A percentile compares a stretch with the other conserved stretches of the same genome.
phyloP scores from a whole-genome alignment of 2,888 invertebrate genomes.

The Unio delphinus region DNA sequence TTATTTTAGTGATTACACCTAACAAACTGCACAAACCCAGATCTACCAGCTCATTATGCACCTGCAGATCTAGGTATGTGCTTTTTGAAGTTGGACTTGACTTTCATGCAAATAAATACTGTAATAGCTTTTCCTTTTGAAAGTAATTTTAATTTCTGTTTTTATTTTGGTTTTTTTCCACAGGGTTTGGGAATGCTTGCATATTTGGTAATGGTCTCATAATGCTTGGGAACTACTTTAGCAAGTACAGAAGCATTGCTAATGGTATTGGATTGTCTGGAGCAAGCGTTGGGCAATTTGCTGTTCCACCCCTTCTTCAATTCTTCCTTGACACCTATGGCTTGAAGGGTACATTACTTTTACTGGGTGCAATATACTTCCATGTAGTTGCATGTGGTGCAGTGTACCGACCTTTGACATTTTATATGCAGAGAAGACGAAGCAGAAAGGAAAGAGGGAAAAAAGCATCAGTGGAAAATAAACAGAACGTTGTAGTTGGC shows the following conservation, averaged over 20 bases:
- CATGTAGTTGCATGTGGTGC: constrained; percentile 47
- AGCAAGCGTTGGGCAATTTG: constrained; percentile 63
- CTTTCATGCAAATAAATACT: too few species aligned
- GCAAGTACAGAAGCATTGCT: constrained; percentile 51
- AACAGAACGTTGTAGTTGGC: not conserved
- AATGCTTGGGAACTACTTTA: constrained; percentile 59
- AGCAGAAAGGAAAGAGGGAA: not conserved
- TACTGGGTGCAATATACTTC: constrained; percentile 51
- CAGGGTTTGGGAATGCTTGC: constrained; percentile 60
- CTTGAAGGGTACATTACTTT: constrained; percentile 40
- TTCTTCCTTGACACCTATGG: constrained; percentile 51
- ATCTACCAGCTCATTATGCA: too few species aligned
- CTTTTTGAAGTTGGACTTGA: too few species aligned
- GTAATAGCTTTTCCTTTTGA: not conserved
- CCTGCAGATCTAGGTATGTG: too few species aligned
- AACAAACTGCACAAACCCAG: too few species aligned
- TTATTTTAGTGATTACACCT: too few species aligned
- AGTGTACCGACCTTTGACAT: constrained; percentile 49
- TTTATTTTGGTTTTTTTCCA: constrained; percentile 7
- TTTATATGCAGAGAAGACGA: constrained; percentile 25
- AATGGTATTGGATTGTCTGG: constrained; percentile 59
- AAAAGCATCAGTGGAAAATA: not conserved
- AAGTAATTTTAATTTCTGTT: not conserved
- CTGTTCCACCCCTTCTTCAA: constrained; percentile 56
- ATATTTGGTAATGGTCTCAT: constrained; percentile 61